Conservation (phyloP, 2,888 invertebrate species). For the Lasius fuliginosus region DNA sequence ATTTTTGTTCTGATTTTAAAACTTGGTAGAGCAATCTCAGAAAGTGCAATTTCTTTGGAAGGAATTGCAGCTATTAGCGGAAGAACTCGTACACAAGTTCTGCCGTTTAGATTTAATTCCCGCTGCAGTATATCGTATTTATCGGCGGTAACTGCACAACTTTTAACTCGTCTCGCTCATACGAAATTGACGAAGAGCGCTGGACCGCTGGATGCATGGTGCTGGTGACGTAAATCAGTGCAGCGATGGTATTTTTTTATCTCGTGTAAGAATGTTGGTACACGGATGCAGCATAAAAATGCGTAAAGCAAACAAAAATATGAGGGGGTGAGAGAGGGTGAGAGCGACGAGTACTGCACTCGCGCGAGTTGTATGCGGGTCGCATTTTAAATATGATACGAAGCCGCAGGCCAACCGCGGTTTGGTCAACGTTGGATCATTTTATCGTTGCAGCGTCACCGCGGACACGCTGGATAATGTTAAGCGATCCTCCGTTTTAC, state of each 20-base stretch:
- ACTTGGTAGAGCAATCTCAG: conserved; percentile 49
- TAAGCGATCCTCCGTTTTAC: conserved; percentile 36
- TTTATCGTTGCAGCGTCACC: conserved; percentile 36
- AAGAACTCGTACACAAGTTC: conserved; percentile 40
- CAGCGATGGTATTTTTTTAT: conserved; percentile 29
- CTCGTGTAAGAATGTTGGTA: conserved; percentile 38
- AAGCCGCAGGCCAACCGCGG: conserved; percentile 33
- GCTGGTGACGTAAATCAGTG: conserved; percentile 52
- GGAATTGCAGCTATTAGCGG: conserved; percentile 52
- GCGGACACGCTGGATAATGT: conserved; percentile 30
- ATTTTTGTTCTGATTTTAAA: conserved; percentile 48
- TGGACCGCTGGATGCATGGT: background rate
- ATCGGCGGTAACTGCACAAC: conserved; percentile 53
- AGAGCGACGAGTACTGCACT: background rate
- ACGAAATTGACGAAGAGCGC: conserved; percentile 51
- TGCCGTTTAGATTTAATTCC: conserved; percentile 55
- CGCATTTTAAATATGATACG: conserved; percentile 66
- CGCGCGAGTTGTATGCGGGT: conserved; percentile 42
- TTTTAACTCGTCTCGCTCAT: conserved; percentile 48
- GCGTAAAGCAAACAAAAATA: conserved; percentile 8
- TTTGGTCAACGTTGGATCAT: conserved; percentile 62
- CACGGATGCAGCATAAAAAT: conserved; percentile 40
- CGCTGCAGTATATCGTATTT: conserved; percentile 49
- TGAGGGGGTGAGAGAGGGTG: background rate
- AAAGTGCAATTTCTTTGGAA: conserved; percentile 53